A percentile compares a stretch with the other conserved stretches of the same genome.
Evolutionary conservation across 2,888 invertebrate species (phyloP).

Genomic region (Chydorus sphaericus): DNA sequence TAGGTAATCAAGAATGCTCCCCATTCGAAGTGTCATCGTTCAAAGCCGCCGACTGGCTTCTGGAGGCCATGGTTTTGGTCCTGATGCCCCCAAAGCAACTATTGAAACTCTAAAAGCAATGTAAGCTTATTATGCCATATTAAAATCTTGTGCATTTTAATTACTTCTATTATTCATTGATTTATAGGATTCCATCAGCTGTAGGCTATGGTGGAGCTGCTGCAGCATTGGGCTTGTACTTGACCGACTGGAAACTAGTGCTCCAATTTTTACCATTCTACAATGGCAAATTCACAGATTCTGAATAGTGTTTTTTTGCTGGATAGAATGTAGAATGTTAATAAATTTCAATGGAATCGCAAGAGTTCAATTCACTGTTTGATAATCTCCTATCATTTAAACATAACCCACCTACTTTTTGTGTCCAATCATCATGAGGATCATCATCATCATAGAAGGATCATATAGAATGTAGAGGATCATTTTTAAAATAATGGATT

Average conservation of each 20-base stretch:
- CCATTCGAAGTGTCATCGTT: background rate
- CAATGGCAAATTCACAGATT: conserved; percentile 48
- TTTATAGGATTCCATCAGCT: conserved; percentile 42
- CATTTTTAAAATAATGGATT: too few species aligned
- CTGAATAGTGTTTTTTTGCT: conserved; percentile 22
- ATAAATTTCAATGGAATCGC: too few species aligned
- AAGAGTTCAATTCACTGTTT: too few species aligned
- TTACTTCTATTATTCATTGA: background rate
- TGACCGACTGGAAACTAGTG: conserved; percentile 64
- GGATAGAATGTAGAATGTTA: background rate
- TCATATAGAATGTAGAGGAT: too few species aligned
- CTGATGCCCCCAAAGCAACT: background rate
- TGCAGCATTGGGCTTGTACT: conserved; percentile 45
- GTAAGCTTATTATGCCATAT: background rate
- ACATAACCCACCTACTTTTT: too few species aligned
- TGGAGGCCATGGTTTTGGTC: background rate
- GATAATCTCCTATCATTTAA: too few species aligned
- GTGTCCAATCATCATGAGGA: too few species aligned
- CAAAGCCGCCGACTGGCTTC: background rate
- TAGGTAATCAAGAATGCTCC: background rate
- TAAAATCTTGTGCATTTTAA: background rate
- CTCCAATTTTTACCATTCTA: conserved; percentile 60
- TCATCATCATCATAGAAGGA: too few species aligned
- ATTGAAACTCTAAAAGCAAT: background rate
- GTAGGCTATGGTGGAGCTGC: conserved; percentile 45